Evolutionary conservation across 2,888 invertebrate species (phyloP).

Genomic region (Priapulus caudatus): DNA sequence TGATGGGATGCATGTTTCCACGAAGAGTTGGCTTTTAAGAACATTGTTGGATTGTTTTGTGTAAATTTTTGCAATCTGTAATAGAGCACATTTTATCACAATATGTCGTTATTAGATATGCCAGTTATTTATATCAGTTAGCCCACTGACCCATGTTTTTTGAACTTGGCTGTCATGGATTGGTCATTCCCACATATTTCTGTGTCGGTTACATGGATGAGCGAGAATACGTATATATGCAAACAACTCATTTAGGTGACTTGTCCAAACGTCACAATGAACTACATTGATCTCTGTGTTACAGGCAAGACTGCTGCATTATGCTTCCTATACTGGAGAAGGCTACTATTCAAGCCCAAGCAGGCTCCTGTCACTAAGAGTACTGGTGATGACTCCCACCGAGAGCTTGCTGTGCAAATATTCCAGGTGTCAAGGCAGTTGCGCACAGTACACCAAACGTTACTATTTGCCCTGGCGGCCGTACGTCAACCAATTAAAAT

Average conservation of each 20-base stretch:
- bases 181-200: too few species aligned
- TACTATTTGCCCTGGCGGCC: constrained; percentile 35
- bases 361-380: constrained; percentile 55
- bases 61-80: too few species aligned
- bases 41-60: too few species aligned
- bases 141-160: too few species aligned
- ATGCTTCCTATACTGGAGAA: constrained; percentile 90
- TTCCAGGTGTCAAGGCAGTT: constrained; percentile 85
- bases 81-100: too few species aligned
- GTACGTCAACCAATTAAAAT: too few species aligned
- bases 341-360: constrained; percentile 71
- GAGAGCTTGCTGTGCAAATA: constrained; percentile 94
- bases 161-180: too few species aligned
- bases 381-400: constrained; percentile 89
- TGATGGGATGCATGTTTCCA: too few species aligned
- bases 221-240: not conserved
- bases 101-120: too few species aligned
- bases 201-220: too few species aligned
- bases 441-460: constrained; percentile 68
- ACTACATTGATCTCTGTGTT: constrained; percentile 12
- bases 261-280: not conserved
- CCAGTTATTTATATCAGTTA: too few species aligned
- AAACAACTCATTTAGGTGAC: not conserved
- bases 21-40: too few species aligned
- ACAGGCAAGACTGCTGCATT: constrained; percentile 97